A percentile compares a stretch with the other conserved stretches of the same genome.
Evolutionary conservation across 1,140 invertebrate species (phyloP).

Genomic region (Drosophila nikananu): DNA sequence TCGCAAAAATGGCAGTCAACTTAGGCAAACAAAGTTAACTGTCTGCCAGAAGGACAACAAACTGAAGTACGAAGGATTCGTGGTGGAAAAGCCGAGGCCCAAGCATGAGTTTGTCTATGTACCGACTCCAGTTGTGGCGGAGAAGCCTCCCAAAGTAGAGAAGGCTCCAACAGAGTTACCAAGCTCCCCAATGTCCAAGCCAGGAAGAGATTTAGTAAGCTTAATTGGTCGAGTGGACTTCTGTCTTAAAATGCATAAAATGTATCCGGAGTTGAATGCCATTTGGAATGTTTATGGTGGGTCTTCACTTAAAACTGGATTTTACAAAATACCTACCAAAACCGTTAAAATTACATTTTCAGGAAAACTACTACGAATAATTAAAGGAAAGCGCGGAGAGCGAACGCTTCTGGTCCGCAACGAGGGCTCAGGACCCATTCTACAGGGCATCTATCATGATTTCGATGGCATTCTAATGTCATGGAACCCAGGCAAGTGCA

Average conservation of each 20-base stretch:
- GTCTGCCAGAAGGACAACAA: conserved; percentile 61
- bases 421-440: conserved; percentile 59
- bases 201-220: conserved; percentile 48
- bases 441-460: conserved; percentile 74
- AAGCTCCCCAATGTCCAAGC: conserved; percentile 30
- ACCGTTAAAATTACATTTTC: background rate
- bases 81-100: conserved; percentile 28
- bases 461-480: conserved; percentile 50
- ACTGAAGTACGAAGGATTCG: conserved; percentile 63
- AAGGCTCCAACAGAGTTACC: conserved; percentile 20
- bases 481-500: conserved; percentile 36
- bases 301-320: background rate
- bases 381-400: conserved; percentile 64
- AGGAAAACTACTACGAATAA: conserved; percentile 71
- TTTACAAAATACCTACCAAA: background rate
- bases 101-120: conserved; percentile 61
- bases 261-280: conserved; percentile 61
- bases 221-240: conserved; percentile 72
- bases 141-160: conserved; percentile 29
- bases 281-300: conserved; percentile 79
- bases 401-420: conserved; percentile 64
- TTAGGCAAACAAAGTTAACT: conserved; percentile 65
- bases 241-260: conserved; percentile 67
- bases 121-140: conserved; percentile 22
- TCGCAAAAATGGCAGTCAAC: conserved; percentile 47